These are phyloP conservation scores for Cotesia congregata DNA, from an alignment of 2,888 invertebrate genomes.

Conservation along the genomic window DNA sequence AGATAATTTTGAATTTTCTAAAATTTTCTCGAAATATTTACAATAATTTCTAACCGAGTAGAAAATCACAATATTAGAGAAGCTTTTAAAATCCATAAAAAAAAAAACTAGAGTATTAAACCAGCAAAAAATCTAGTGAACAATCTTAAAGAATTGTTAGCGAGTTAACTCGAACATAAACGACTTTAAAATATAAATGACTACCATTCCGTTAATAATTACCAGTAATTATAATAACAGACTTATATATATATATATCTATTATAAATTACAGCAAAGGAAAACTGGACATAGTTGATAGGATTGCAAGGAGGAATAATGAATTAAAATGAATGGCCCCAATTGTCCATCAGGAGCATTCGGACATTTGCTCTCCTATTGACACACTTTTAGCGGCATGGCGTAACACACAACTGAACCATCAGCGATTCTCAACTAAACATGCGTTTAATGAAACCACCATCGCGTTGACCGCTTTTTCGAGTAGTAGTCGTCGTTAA, in stretches of 20 bases:
- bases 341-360: constrained; percentile 47
- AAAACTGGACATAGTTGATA: not conserved
- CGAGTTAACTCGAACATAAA: not conserved
- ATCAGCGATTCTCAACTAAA: constrained; percentile 48
- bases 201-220: not conserved
- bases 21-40: no score
- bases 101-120: not conserved
- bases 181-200: not conserved
- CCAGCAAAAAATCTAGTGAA: not conserved
- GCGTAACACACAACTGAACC: constrained; percentile 43
- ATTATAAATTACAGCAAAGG: not conserved
- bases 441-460: not conserved
- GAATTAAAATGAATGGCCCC: constrained; percentile 37
- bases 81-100: no score
- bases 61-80: no score
- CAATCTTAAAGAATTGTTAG: not conserved
- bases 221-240: not conserved
- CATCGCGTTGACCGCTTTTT: constrained; percentile 33
- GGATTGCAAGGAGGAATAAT: not conserved
- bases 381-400: constrained; percentile 60
- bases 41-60: no score
- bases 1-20: no score
- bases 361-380: constrained; percentile 64
- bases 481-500: constrained; percentile 16
- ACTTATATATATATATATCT: no score